Evolutionary conservation across 92 coral and sea anemone genomes (phyloP).

Genomic region (Actinernus sp.): DNA sequence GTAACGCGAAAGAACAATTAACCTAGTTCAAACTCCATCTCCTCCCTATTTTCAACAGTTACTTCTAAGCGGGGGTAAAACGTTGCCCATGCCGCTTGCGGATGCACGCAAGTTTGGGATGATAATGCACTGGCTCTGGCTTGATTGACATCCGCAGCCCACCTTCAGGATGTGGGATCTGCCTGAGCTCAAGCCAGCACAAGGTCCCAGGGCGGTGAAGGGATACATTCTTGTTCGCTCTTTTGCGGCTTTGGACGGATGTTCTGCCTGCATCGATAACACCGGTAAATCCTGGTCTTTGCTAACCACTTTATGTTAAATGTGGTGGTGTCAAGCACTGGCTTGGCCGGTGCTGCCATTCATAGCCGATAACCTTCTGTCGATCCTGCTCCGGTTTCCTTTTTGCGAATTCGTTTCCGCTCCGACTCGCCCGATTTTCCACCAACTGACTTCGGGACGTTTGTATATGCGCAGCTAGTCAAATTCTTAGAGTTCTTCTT

Average conservation of each 20-base stretch:
- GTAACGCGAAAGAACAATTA: too few species aligned
- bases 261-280: constrained; percentile 46
- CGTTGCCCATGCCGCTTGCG: constrained; percentile 30
- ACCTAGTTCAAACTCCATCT: too few species aligned
- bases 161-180: constrained; percentile 37
- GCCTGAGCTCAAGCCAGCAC: constrained; percentile 45
- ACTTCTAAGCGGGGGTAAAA: constrained; percentile 23
- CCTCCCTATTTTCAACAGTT: too few species aligned
- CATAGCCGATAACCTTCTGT: constrained; percentile 10
- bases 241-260: constrained; percentile 46
- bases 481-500: too few species aligned
- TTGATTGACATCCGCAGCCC: constrained; percentile 31
- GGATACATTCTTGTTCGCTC: constrained; percentile 21
- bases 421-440: constrained; percentile 47
- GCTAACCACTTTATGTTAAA: constrained; percentile 51
- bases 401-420: neutral
- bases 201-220: constrained; percentile 65
- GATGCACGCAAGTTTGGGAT: too few species aligned
- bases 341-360: constrained; percentile 10
- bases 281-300: constrained; percentile 16
- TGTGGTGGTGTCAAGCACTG: constrained; percentile 14
- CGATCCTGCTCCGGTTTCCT: neutral
- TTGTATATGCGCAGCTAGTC: constrained; percentile 44
- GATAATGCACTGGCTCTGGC: too few species aligned
- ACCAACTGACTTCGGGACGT: constrained; percentile 50